Evolutionary conservation across 2,113 vertebrate species (phyloP).

Genomic region (Psophia crepitans): DNA sequence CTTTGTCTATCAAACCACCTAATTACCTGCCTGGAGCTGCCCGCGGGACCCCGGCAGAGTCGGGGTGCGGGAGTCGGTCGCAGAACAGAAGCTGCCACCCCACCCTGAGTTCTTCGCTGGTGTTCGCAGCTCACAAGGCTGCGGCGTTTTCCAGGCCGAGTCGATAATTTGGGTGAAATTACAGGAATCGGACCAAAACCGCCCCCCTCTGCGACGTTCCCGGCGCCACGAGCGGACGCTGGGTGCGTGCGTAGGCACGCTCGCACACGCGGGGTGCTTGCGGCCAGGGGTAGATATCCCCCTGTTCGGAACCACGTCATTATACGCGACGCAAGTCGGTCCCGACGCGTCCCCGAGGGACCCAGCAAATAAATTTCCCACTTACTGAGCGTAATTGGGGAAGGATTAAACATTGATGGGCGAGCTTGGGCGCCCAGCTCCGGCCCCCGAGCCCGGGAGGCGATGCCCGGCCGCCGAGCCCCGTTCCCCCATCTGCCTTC

Average conservation of each 20-base stretch:
- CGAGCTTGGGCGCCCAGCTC: background rate
- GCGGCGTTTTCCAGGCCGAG: background rate
- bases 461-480: background rate
- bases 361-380: slow-evolving; percentile 22
- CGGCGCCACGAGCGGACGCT: fast-evolving
- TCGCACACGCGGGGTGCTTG: fast-evolving
- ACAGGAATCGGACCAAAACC: background rate
- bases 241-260: fast-evolving
- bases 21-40: background rate
- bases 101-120: fast-evolving
- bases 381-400: background rate
- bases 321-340: background rate
- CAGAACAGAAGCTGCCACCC: background rate
- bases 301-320: background rate
- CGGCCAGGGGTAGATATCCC: background rate
- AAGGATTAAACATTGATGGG: slow-evolving; percentile 54
- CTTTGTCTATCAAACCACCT: background rate
- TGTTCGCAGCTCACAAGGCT: background rate
- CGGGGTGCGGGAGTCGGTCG: fast-evolving
- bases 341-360: background rate
- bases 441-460: background rate
- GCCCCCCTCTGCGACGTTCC: fast-evolving
- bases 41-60: fast-evolving
- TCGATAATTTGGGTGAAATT: background rate
- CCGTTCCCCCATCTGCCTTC: background rate